Conservation (phyloP, 2,797 vertebrate genomes). For the Enoplosus armatus region DNA sequence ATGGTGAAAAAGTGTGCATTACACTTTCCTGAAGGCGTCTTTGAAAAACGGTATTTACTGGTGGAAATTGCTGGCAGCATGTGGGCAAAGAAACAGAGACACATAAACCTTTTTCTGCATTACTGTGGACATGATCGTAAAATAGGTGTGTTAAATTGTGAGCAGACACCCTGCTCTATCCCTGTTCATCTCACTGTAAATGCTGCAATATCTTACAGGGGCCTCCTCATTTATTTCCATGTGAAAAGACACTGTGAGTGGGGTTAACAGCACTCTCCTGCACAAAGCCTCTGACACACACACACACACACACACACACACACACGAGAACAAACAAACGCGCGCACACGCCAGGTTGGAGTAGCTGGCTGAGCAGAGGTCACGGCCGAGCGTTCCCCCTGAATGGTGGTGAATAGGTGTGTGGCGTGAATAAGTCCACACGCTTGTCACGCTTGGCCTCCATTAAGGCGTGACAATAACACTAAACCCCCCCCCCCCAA, state of each 20-base stretch:
- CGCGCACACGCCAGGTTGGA: conserved; percentile 25
- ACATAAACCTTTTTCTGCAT: background rate
- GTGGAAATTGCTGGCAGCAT: background rate
- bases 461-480: conserved; percentile 86
- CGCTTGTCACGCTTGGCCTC: conserved; percentile 83
- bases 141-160: conserved; percentile 12
- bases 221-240: conserved; percentile 78
- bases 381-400: conserved; percentile 86
- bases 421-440: conserved; percentile 90
- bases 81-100: background rate
- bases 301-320: conserved; percentile 25
- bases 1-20: too few relatives aligned
- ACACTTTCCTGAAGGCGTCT: too few relatives aligned
- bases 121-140: background rate
- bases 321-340: too few relatives aligned
- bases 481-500: conserved; percentile 62
- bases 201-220: conserved; percentile 58
- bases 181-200: conserved; percentile 33
- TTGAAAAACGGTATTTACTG: background rate
- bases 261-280: conserved; percentile 45
- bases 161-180: background rate
- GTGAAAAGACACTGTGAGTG: conserved; percentile 65
- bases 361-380: conserved; percentile 77
- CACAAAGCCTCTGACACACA: conserved; percentile 53
- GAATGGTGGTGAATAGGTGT: conserved; percentile 86